These are phyloP conservation scores for Dendrocopos noguchii DNA, from an alignment of 2,113 vertebrate species.

Conservation along the genomic window DNA sequence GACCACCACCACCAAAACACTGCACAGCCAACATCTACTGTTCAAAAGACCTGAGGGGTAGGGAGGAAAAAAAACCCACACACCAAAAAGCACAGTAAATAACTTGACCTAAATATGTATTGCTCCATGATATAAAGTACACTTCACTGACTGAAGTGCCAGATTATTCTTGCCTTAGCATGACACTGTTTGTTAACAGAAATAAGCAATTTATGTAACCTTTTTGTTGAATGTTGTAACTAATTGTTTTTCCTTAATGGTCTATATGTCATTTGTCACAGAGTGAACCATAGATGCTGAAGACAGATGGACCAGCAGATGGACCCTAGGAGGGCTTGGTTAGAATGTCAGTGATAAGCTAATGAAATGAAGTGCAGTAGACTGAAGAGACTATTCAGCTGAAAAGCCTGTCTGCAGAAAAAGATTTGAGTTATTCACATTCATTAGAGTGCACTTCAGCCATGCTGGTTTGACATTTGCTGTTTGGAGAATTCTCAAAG, in stretches of 20 bases:
- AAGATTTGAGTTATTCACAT: not conserved
- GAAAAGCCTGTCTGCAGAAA: slow-evolving; percentile 58
- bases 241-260: slow-evolving; percentile 59
- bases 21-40: slow-evolving; percentile 67
- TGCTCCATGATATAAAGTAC: slow-evolving; percentile 12
- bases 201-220: slow-evolving; percentile 42
- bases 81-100: slow-evolving; percentile 29
- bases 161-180: slow-evolving; percentile 18
- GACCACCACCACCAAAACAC: slow-evolving; percentile 58
- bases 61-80: not conserved
- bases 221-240: slow-evolving; percentile 36
- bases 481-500: slow-evolving; percentile 6
- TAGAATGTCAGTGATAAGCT: slow-evolving; percentile 73
- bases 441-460: slow-evolving; percentile 32
- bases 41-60: slow-evolving; percentile 65
- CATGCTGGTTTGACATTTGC: not conserved
- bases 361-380: slow-evolving; percentile 62
- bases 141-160: not conserved
- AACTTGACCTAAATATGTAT: slow-evolving; percentile 62
- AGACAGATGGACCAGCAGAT: slow-evolving; percentile 81
- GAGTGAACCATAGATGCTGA: slow-evolving; percentile 55
- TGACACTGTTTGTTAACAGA: slow-evolving; percentile 35
- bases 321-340: slow-evolving; percentile 68
- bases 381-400: slow-evolving; percentile 51
- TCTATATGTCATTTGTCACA: slow-evolving; percentile 59